phyloP scores from a whole-genome alignment of 2,888 invertebrate species.

The Encarsia formosa region DNA sequence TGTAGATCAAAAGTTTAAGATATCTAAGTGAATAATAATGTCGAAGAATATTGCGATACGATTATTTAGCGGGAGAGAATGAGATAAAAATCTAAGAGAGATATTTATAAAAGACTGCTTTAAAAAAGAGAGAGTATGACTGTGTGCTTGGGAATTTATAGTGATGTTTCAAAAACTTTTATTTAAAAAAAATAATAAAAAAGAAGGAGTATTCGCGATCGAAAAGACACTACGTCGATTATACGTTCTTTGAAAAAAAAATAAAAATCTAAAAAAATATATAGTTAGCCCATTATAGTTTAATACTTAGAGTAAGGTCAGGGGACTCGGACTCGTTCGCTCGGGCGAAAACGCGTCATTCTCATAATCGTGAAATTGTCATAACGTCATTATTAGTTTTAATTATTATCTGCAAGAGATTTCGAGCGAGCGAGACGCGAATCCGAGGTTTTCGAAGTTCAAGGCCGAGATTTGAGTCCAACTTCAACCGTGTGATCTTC shows the following conservation, averaged over 20 bases:
- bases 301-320: conserved; percentile 17
- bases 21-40: too few species aligned
- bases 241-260: conserved; percentile 19
- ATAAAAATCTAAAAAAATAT: conserved; percentile 20
- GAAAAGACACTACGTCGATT: conserved; percentile 14
- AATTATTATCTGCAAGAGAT: conserved; percentile 1
- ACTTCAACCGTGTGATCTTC: too few species aligned
- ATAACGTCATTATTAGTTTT: background rate
- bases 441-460: background rate
- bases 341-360: background rate
- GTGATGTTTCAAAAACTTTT: conserved; percentile 5
- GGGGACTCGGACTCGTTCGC: conserved; percentile 26
- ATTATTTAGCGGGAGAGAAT: too few species aligned
- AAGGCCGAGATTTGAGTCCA: background rate
- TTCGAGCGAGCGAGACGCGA: conserved; percentile 12
- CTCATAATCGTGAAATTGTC: too few species aligned
- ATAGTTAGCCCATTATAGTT: conserved; percentile 26
- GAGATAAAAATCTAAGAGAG: conserved; percentile 30
- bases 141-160: conserved; percentile 38
- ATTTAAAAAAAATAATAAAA: background rate
- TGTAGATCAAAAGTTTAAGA: too few species aligned
- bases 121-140: conserved; percentile 16
- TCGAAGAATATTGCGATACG: too few species aligned
- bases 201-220: background rate
- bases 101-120: conserved; percentile 51